Evolutionary conservation across 2,888 invertebrate genomes (phyloP).

Genomic region (Heliconius aoede): DNA sequence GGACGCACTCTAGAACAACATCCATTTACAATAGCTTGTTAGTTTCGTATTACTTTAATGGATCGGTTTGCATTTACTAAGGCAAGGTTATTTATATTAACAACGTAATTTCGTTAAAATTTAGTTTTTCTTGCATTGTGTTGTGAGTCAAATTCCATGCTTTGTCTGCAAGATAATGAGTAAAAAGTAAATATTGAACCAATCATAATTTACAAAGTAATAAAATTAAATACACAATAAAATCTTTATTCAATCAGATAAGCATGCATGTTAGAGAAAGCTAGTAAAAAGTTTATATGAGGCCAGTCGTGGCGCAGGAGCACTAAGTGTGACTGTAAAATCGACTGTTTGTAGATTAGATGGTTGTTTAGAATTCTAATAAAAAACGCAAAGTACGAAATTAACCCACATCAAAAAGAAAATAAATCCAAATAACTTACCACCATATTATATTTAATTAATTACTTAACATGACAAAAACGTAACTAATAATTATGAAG

Average conservation of each 20-base stretch:
- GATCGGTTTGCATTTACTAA: background rate
- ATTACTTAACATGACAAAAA: no score
- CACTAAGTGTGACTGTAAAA: no score
- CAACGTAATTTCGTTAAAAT: background rate
- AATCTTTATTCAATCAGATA: background rate
- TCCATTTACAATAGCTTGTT: conserved; percentile 56
- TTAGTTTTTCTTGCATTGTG: background rate
- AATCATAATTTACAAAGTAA: background rate
- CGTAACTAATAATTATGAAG: background rate
- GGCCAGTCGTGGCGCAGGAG: no score
- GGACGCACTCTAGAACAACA: conserved; percentile 72
- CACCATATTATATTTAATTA: no score
- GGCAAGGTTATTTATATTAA: background rate
- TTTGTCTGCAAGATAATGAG: background rate
- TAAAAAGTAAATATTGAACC: background rate
- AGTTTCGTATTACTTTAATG: conserved; percentile 43
- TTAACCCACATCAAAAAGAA: background rate
- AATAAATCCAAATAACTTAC: no score
- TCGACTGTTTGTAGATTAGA: no score
- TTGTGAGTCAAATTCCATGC: background rate
- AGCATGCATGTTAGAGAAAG: background rate
- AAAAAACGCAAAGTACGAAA: background rate
- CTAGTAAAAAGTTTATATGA: no score
- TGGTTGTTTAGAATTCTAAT: conserved; percentile 6
- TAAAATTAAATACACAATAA: background rate